Conservation (phyloP, 2,113 vertebrate genomes). For the Mesitornis unicolor region DNA sequence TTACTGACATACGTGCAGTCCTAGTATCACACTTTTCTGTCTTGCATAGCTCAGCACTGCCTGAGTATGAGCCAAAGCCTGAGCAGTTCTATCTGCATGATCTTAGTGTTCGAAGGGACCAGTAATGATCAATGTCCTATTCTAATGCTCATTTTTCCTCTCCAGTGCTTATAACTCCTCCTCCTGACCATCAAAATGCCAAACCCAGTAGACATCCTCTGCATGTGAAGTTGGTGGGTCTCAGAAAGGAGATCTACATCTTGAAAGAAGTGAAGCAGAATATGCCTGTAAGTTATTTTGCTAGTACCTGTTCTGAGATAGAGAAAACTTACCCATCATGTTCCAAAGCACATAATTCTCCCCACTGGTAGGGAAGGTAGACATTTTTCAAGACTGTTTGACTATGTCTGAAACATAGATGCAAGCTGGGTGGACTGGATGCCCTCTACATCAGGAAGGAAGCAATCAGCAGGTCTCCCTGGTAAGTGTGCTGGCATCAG, state of each 20-base stretch:
- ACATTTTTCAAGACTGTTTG: neutral
- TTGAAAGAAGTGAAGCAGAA: neutral
- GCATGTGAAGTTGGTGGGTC: neutral
- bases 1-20: neutral
- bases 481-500: neutral
- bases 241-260: neutral
- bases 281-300: neutral
- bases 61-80: neutral
- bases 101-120: neutral
- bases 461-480: neutral
- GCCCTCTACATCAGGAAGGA: neutral
- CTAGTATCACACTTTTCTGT: neutral
- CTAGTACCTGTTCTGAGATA: neutral
- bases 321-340: neutral
- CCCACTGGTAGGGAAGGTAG: neutral
- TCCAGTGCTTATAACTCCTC: neutral
- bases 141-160: neutral
- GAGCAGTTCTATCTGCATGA: neutral
- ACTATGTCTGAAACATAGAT: neutral
- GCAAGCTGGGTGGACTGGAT: neutral
- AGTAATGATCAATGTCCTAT: neutral
- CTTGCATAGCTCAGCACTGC: neutral
- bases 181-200: neutral
- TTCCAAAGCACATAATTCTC: neutral
- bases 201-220: neutral